Conservation (phyloP, 2,888 invertebrate genomes). For the Temnothorax unifasciatus region DNA sequence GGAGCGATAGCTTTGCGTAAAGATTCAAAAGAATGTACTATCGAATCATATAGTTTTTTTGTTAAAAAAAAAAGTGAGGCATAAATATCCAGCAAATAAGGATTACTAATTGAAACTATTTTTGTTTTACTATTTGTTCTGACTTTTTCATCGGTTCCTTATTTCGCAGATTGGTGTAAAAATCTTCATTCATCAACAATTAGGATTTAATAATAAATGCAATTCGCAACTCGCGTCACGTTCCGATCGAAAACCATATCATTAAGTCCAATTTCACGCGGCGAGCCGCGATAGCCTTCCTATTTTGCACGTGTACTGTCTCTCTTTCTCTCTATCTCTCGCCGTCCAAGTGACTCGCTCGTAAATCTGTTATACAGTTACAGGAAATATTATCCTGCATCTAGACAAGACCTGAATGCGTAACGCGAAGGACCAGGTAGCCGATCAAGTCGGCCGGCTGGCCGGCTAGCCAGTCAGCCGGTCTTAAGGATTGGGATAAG, state of each 20-base stretch:
- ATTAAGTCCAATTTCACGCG: constrained; percentile 54
- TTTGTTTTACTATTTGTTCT: not conserved
- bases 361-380: constrained; percentile 77
- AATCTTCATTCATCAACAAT: not conserved
- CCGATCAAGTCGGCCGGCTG: constrained; percentile 30
- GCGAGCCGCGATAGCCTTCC: constrained; percentile 34
- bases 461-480: constrained; percentile 35
- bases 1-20: not conserved
- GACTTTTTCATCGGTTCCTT: not conserved
- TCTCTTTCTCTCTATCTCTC: constrained; percentile 52
- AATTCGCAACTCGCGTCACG: constrained; percentile 15
- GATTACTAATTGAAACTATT: not conserved
- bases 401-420: constrained; percentile 72
- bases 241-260: constrained; percentile 44
- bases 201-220: constrained; percentile 9
- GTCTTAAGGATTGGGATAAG: constrained; percentile 29
- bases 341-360: constrained; percentile 54
- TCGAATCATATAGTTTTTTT: not conserved
- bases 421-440: constrained; percentile 67
- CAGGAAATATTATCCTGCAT: constrained; percentile 78
- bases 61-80: not conserved
- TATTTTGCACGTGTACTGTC: constrained; percentile 41
- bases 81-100: not conserved
- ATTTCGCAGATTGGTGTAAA: not conserved
- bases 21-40: not conserved